Percentiles rank a stretch among this genome's conserved stretches.
Conservation (phyloP, 2,888 invertebrate species). For the Octodonta nipae region DNA sequence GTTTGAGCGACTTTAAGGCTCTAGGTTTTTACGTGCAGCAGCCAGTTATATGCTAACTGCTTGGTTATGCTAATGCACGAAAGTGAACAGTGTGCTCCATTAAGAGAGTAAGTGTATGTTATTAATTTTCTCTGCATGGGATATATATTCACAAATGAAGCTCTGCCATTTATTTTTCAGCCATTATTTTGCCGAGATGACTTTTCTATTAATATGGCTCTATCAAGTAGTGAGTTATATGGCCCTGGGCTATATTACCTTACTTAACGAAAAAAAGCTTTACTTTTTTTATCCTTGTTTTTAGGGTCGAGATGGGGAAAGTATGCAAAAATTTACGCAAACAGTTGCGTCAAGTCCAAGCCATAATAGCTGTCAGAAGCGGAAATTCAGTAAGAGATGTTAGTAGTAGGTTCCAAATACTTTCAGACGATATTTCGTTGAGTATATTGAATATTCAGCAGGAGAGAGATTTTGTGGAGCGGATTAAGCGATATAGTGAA, state of each 20-base stretch:
- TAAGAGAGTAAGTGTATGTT: not conserved
- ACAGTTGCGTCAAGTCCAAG: not conserved
- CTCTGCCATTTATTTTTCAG: not conserved
- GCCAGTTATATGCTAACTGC: too few species aligned
- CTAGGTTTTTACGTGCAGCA: not conserved
- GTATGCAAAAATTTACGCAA: constrained; percentile 1
- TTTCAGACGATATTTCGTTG: not conserved
- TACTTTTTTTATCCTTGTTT: not conserved
- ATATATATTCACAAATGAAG: too few species aligned
- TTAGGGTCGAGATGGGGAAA: not conserved
- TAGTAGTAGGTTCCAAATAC: not conserved
- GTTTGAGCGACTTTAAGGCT: not conserved
- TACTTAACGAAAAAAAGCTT: not conserved
- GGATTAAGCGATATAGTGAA: constrained; percentile 2
- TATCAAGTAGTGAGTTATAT: too few species aligned
- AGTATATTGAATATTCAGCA: not conserved
- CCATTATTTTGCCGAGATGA: not conserved
- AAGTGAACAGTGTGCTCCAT: not conserved
- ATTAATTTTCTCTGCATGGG: too few species aligned
- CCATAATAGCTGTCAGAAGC: not conserved
- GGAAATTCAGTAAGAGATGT: not conserved
- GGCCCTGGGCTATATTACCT: not conserved
- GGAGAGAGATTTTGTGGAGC: constrained; percentile 1
- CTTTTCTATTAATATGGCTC: not conserved
- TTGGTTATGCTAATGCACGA: too few species aligned